Base-by-base conservation (phyloP, 2,113 vertebrate species). In the Toxotes jaculatrix region DNA sequence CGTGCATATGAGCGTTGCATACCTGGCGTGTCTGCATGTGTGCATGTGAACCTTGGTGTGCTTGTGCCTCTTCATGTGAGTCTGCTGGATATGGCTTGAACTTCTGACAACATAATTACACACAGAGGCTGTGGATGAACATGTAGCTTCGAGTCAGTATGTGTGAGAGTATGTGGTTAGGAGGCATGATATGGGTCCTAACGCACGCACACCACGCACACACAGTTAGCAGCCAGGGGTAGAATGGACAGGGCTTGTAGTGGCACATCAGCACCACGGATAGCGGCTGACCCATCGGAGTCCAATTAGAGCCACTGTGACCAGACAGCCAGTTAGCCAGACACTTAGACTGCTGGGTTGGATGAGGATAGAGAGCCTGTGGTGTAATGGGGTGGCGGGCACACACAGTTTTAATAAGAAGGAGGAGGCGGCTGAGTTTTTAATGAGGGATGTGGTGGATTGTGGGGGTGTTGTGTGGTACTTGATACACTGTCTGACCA, bases 31-130 rank as follows among this genome's bases (percentile, higher is more conserved):
- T 57, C 59, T 79, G 55, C 49, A 56, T 3, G 47, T 60, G 59
- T 27, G 61, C 45, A 17, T 23, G 81, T 17, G 68, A 62, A 31
- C 23, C 23, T 57, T 38, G 19, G 69, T 8, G 79, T 38, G 71
- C 32, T 43, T 14, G 60, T 67, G 77, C 27, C 56, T 67, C 68
- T 40, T 83, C 71, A 77, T 91, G 84, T 85, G 79, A 82, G 79
- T 87, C 82, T 78, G 74, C 64, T 74, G 73, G 73, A 79, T 85
- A 63, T 62, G 70, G 73, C 77, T 86, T 77, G 73, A 88, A 91
- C 83, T 78, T 74, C 75, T 92, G 91, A 93, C 91, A 92, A 88
- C 74, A 87, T 93, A 91, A 94, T 95, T 92, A 89, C 90, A 84
- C 75, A 60, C 76, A 72, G 70, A 72, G 59, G 61, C 84, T 67